Percentiles rank a stretch among this genome's conserved stretches.
Evolutionary conservation across 2,797 vertebrate genomes (phyloP).

Genomic region (Pseudopleuronectes americanus): DNA sequence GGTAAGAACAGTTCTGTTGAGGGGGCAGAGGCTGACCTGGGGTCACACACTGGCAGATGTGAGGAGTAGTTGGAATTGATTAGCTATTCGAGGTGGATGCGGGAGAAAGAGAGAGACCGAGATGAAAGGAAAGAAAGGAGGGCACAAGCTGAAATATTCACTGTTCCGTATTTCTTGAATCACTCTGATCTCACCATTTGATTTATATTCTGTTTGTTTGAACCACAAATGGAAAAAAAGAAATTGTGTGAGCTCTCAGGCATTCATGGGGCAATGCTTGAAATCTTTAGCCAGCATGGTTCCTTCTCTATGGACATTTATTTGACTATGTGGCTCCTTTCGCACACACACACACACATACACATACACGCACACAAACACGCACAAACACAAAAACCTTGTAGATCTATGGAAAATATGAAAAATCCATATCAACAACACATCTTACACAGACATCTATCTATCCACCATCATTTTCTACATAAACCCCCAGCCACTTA

Average conservation of each 20-base stretch:
- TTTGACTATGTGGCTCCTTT: too few relatives aligned
- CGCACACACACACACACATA: not conserved
- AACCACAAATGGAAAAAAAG: not conserved
- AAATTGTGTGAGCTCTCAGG: too few relatives aligned
- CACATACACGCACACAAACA: conserved; percentile 13
- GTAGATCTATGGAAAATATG: conserved; percentile 67
- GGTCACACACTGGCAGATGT: too few relatives aligned
- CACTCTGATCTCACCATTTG: conserved; percentile 32
- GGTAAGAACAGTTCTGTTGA: conserved; percentile 17
- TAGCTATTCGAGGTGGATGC: conserved; percentile 12
- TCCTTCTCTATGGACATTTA: too few relatives aligned
- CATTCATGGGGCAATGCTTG: too few relatives aligned
- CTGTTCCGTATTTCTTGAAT: conserved; percentile 40
- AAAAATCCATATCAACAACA: conserved; percentile 69
- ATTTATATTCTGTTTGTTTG: conserved; percentile 56
- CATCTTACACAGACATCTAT: conserved; percentile 53
- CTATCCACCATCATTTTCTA: too few relatives aligned
- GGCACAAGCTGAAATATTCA: conserved; percentile 34
- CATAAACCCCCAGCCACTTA: too few relatives aligned
- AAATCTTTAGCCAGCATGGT: too few relatives aligned
- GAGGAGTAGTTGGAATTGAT: not conserved
- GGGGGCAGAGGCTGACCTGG: not conserved
- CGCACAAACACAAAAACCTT: conserved; percentile 54
- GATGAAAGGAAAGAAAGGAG: conserved; percentile 29
- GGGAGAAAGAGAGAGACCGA: conserved; percentile 8